Conservation (phyloP, 2,797 vertebrate genomes). For the Pyrocephalus nanus region DNA sequence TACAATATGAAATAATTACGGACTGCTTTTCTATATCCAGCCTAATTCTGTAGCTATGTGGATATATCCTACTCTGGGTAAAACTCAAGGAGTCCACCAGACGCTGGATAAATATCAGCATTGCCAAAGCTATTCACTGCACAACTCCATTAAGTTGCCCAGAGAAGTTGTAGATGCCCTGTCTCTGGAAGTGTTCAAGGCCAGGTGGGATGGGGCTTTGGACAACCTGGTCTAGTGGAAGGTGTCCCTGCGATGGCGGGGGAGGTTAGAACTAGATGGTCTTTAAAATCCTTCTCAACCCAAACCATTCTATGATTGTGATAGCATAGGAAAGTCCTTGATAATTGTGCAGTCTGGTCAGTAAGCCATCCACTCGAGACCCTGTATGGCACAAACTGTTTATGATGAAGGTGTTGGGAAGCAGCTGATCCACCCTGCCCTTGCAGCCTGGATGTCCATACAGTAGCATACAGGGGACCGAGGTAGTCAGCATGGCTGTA, state of each 20-base stretch:
- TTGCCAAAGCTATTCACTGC: not conserved
- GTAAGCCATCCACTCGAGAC: not conserved
- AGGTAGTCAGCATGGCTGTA: not conserved
- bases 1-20: not conserved
- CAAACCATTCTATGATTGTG: not conserved
- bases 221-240: not conserved
- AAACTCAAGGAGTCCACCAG: not conserved
- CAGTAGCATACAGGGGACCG: not conserved
- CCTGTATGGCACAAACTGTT: not conserved
- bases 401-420: not conserved
- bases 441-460: not conserved
- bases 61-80: not conserved
- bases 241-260: too few species aligned
- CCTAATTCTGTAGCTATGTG: not conserved
- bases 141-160: accelerated
- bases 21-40: not conserved
- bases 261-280: not conserved
- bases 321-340: not conserved
- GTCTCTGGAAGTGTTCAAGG: not conserved
- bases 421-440: not conserved
- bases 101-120: not conserved
- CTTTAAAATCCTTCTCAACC: not conserved
- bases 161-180: not conserved
- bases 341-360: not conserved
- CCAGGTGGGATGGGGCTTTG: not conserved